Conservation (phyloP, 92 coral and sea anemone species). For the Porites cylindrica region DNA sequence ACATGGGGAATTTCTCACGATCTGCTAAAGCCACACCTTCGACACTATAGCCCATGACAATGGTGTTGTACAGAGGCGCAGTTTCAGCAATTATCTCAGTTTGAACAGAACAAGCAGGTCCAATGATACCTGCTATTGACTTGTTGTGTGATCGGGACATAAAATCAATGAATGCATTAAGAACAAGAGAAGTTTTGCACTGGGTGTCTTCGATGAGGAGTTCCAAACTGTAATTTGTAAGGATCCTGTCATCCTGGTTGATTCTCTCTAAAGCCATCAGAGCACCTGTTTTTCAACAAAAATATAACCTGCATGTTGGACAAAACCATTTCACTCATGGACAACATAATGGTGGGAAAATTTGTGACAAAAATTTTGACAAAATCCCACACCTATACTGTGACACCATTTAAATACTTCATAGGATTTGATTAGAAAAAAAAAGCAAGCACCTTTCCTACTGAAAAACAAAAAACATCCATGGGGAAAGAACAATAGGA, state of each 20-base stretch:
- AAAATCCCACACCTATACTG: no score
- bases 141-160: conserved; percentile 65
- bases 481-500: no score
- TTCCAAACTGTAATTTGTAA: conserved; percentile 73
- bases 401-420: no score
- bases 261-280: conserved; percentile 80
- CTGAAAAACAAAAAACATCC: no score
- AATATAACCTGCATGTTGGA: background rate
- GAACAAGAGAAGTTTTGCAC: conserved; percentile 82
- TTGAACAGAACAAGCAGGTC: conserved; percentile 89
- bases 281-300: conserved; percentile 59
- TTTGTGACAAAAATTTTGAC: no score
- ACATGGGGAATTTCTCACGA: conserved; percentile 76
- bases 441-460: no score
- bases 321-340: no score
- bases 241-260: conserved; percentile 58
- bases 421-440: no score
- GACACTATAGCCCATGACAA: conserved; percentile 90
- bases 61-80: conserved; percentile 78
- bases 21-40: conserved; percentile 86
- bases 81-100: conserved; percentile 90
- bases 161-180: conserved; percentile 84
- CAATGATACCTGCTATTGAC: conserved; percentile 78
- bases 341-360: no score
- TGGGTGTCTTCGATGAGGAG: conserved; percentile 78